These are phyloP conservation scores for Myripristis murdjan DNA, from an alignment of 2,797 vertebrate genomes.

Conservation along the genomic window DNA sequence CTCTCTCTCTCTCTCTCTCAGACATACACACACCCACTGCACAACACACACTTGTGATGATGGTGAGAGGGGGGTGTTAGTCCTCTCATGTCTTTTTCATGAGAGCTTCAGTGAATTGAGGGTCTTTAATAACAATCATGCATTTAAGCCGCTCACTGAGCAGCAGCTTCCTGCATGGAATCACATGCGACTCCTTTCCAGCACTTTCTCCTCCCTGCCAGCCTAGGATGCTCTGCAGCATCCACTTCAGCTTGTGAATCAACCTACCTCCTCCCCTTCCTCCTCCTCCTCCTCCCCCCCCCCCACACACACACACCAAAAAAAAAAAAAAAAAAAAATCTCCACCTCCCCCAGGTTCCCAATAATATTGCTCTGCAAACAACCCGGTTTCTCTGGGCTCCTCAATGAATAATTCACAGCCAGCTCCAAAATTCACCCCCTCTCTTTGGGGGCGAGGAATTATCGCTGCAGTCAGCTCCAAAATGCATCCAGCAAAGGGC, in stretches of 20 bases:
- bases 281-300: slow-evolving; percentile 6
- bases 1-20: slow-evolving; percentile 1
- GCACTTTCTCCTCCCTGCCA: slow-evolving; percentile 69
- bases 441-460: slow-evolving; percentile 57
- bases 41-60: slow-evolving; percentile 12
- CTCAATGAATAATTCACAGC: slow-evolving; percentile 72
- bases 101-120: slow-evolving; percentile 2
- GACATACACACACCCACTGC: background rate
- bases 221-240: slow-evolving; percentile 71
- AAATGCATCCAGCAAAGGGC: slow-evolving; percentile 64
- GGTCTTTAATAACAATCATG: slow-evolving; percentile 16
- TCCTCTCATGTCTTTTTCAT: slow-evolving; percentile 27
- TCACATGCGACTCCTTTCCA: slow-evolving; percentile 63
- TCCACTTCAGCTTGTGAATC: slow-evolving; percentile 72
- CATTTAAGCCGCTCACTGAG: slow-evolving; percentile 24
- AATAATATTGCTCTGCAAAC: slow-evolving; percentile 50
- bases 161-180: slow-evolving; percentile 56
- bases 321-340: background rate
- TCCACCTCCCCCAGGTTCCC: slow-evolving; percentile 1
- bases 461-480: slow-evolving; percentile 76
- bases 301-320: no score
- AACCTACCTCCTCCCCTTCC: slow-evolving; percentile 35
- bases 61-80: background rate
- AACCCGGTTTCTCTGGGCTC: slow-evolving; percentile 27
- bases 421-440: slow-evolving; percentile 51